Evolutionary conservation across 2,113 vertebrate species (phyloP), one percentile per base, ranked within the genome.

Genomic region (Pteruthius melanotis): DNA sequence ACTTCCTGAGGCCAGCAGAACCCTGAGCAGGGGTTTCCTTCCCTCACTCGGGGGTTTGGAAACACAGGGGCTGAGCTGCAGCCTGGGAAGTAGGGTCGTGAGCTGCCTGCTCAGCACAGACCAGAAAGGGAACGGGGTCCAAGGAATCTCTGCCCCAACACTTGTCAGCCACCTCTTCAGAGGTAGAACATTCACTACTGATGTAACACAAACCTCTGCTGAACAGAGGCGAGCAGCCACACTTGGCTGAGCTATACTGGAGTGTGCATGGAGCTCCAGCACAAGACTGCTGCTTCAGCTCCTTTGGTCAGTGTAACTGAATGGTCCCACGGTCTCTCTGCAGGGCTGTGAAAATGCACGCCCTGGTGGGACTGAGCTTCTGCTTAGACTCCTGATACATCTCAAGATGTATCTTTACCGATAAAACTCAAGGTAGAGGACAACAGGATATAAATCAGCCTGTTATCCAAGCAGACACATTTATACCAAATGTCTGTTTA

Each of bases 1-100:
- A 85, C 98, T 97, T 89, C 87, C 95, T 91, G 97, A 97, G 97
- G 98, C 90, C 88, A 63, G 56, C 14, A 9, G 80, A 65, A 16
- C 40, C 40, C 68, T 33, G 59, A 54, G 53, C 89, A 60, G 23
- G 23, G 45, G 26, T 24, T 68, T 80, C 87, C 89, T 90, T 40
- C 1, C 87, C 87, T 77, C 61, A 26, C 85, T 65, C 69, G 16
- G 71, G 53, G 13, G 10, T 26, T 52, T 49, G 54, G 68, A 11
- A 30, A 26, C 0, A 4, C 45, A 9, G 2, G 88, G 24, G 49
- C 61, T 71, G 84, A 81, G 15, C 42, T n/a, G 74, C 66, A 57
- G 72, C 44, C 74, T 27, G 50, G 12, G 56, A 47, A 47, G 35
- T 10, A 80, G 47, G 24, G 37, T 1, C 11, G 27, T 2, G 52